phyloP scores from a whole-genome alignment of 1,140 invertebrate genomes.

The Pseudomyrmex gracilis region DNA sequence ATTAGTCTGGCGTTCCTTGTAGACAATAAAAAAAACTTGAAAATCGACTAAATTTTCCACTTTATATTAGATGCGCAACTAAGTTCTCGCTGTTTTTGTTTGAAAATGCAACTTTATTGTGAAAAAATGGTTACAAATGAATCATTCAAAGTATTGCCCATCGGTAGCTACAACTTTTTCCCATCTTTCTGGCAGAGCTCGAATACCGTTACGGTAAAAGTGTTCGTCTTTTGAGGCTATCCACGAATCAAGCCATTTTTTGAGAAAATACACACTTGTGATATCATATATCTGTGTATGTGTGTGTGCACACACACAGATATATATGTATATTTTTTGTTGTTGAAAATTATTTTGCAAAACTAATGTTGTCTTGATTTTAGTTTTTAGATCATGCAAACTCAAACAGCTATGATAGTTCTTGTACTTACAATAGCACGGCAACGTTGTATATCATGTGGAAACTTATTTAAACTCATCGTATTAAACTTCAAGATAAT shows the following conservation, averaged over 20 bases:
- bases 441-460: background rate
- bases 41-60: slow-evolving; percentile 67
- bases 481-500: slow-evolving; percentile 50
- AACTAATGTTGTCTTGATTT: slow-evolving; percentile 9
- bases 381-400: background rate
- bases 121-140: no score
- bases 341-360: background rate
- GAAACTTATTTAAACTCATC: slow-evolving; percentile 21
- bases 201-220: no score
- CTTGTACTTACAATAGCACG: slow-evolving; percentile 4
- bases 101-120: no score
- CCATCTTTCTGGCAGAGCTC: no score
- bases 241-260: slow-evolving; percentile 73
- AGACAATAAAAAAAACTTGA: slow-evolving; percentile 70
- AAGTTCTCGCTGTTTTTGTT: no score
- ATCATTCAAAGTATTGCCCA: no score
- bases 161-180: no score
- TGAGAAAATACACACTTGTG: no score
- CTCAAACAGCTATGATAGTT: slow-evolving; percentile 1
- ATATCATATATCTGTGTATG: slow-evolving; percentile 21
- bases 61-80: no score
- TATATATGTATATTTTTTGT: no score
- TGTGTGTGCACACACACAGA: no score
- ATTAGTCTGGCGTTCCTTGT: slow-evolving; percentile 64
- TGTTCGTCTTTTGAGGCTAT: no score